Evolutionary conservation across 2,113 vertebrate species (phyloP), one percentile per base, ranked within the genome.

Genomic region (Colius striatus): DNA sequence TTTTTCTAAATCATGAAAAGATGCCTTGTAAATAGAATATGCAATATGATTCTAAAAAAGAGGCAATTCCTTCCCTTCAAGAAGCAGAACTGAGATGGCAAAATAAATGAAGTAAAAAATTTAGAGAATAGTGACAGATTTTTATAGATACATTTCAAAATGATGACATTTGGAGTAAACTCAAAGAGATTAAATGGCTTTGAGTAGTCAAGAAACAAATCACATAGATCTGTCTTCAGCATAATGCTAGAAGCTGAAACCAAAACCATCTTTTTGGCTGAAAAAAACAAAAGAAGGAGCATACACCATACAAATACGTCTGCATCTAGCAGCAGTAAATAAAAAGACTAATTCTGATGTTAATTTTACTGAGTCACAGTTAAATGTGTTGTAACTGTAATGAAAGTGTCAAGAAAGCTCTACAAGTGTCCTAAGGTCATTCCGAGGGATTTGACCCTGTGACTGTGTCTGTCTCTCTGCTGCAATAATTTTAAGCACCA

Each of bases 141-240:
- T 94, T 93, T 58, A 82, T 30, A 62, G 66, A 92, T 66, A 79
- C 43, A 53, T 91, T 94, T 95, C 74, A 96, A 87, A 96, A 93
- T 76, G 80, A 87, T 96, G 95, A 94, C 86, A 76, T 84, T 70
- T n/a, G 58, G 66, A 94, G 43, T 77, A 94, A 79, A 93, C 81
- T 89, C 89, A 66, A 83, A 84, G 90, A 96, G 60, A 96, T 88
- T 94, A 94, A 94, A 71, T 87, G 84, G 70, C 79, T 96, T 82
- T 92, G 61, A 73, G 84, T 73, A 92, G 88, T 93, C 77, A 93
- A 89, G 73, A 78, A 81, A 91, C 34, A 87, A 93, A 89, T 48
- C 92, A 55, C 45, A 74, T 7, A 54, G 58, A 75, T 87, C 65
- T 89, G 77, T 89, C 90, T 92, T 36, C 89, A 84, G 80, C 54